Conservation (phyloP, 1,140 invertebrate genomes). For the Atopsyche davidsoni region DNA sequence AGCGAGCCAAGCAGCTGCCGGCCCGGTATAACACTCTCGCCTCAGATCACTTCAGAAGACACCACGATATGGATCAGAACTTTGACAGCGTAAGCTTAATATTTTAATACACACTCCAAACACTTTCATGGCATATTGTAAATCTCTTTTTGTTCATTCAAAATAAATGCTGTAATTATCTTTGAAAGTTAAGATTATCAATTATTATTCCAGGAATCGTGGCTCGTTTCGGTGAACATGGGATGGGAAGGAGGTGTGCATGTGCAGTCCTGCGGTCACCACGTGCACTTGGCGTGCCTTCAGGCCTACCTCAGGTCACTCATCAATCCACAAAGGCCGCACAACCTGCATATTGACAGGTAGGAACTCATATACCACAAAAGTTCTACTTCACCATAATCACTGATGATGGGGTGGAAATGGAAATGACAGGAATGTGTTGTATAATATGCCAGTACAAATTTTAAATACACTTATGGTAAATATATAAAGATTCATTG, state of each 20-base stretch:
- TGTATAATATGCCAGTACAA: too few species aligned
- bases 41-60: slow-evolving; percentile 59
- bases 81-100: slow-evolving; percentile 62
- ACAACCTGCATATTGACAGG: slow-evolving; percentile 66
- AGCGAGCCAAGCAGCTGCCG: slow-evolving; percentile 58
- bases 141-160: too few species aligned
- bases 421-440: too few species aligned
- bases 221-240: slow-evolving; percentile 78
- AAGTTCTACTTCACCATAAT: too few species aligned
- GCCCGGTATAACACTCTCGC: slow-evolving; percentile 55
- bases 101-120: not conserved
- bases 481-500: too few species aligned
- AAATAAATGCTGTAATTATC: too few species aligned
- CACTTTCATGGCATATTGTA: too few species aligned
- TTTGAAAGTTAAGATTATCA: too few species aligned
- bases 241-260: slow-evolving; percentile 91
- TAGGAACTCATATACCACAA: slow-evolving; percentile 30
- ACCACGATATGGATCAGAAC: slow-evolving; percentile 63
- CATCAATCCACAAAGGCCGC: slow-evolving; percentile 64
- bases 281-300: slow-evolving; percentile 89
- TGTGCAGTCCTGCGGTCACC: slow-evolving; percentile 95
- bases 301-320: slow-evolving; percentile 82
- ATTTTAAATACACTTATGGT: too few species aligned
- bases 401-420: too few species aligned
- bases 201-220: slow-evolving; percentile 56